Base-by-base conservation (phyloP, 2,113 vertebrate species). In the Colossoma macropomum region DNA sequence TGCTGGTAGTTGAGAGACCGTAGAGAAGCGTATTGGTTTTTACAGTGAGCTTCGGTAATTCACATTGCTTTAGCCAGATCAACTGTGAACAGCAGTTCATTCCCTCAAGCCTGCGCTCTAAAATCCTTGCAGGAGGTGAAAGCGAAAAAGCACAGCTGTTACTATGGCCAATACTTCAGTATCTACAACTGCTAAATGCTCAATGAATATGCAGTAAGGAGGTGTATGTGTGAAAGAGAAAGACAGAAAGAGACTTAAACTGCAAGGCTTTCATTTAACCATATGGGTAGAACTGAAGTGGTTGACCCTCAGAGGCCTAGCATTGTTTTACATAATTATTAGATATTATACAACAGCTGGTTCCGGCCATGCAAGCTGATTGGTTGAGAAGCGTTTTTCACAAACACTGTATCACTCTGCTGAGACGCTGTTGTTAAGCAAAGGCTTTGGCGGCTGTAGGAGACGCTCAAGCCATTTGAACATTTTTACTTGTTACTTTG, bases 1-100 rank as follows among this genome's bases (percentile, higher is more conserved):
- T 52, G 41, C 69, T 52, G 25, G 38, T 7, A 27, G 59, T 74
- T 74, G 27, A 74, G 73, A 23, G 79, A 50, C 25, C 60, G 74
- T 21, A 34, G 62, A 63, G 79, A 62, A 34, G 52, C 9, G 52
- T 69, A 17, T 41, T 21, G 9, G 34, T 28, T 72, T 45, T 25
- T 71, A 80, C 68, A 59, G 65, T 30, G 32, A 60, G 68, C 16
- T 71, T 70, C 30, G 69, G 56, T 65, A 60, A 71, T 17, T 56
- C n/a, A 60, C 21, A 71, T 71, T 45, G 66, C 50, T 56, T 28
- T 38, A 74, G 30, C 10, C 79, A 74, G 56, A 65, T 50, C 38
- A 81, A 41, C 28, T 25, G 12, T 72, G 38, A 72, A 50, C 70
- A 72, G 56, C 11, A 11, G 27, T 38, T 73, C 54, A 30, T 6